These are phyloP conservation scores for Limnephilus marmoratus DNA, from an alignment of 2,888 invertebrate genomes.

Conservation along the genomic window DNA sequence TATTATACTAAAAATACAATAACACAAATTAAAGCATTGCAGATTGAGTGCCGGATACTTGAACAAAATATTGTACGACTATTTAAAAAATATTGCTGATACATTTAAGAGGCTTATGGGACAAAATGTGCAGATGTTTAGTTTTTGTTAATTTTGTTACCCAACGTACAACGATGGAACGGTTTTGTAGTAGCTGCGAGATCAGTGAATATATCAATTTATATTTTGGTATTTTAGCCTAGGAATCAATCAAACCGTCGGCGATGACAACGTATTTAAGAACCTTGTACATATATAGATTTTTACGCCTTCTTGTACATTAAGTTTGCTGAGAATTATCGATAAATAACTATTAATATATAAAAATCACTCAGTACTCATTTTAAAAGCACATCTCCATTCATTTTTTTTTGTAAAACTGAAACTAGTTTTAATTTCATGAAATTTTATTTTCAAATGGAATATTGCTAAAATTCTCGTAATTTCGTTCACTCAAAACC, in stretches of 20 bases:
- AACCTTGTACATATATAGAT: constrained; percentile 39
- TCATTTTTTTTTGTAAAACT: neutral
- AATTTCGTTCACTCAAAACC: neutral
- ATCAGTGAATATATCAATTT: constrained; percentile 22
- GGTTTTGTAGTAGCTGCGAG: constrained; percentile 15
- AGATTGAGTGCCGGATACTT: neutral
- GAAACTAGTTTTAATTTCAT: neutral
- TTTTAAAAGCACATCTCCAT: constrained; percentile 6
- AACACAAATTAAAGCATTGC: no score
- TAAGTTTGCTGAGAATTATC: constrained; percentile 16
- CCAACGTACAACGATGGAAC: constrained; percentile 27
- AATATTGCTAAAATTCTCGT: neutral
- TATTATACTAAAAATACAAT: neutral
- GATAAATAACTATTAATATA: neutral
- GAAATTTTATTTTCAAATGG: neutral
- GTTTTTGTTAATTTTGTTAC: constrained; percentile 26
- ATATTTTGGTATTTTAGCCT: neutral
- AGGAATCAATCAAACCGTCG: constrained; percentile 11
- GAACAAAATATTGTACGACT: neutral
- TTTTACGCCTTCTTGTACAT: constrained; percentile 19
- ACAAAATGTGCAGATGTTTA: constrained; percentile 17
- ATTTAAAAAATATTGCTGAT: neutral
- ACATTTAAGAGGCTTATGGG: constrained; percentile 24
- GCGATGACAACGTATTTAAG: constrained; percentile 19
- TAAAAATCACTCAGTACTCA: neutral